Evolutionary conservation across 1,140 invertebrate species (phyloP).

Genomic region (Oscheius sp.): DNA sequence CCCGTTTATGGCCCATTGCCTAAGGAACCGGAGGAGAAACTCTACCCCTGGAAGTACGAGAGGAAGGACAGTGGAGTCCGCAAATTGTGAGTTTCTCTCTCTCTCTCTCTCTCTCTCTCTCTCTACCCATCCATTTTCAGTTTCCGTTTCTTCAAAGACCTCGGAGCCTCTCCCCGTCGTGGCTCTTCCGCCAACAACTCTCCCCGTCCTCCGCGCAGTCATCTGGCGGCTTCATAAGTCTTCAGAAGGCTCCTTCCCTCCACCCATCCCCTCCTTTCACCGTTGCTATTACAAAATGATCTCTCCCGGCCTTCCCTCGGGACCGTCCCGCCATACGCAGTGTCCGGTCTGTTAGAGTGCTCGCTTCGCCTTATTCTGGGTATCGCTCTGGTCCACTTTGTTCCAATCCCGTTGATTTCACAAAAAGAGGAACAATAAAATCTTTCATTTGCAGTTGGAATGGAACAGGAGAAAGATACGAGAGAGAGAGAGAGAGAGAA

Average conservation of each 20-base stretch:
- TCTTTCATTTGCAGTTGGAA: not conserved
- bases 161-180: constrained; percentile 31
- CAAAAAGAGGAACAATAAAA: not conserved
- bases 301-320: not conserved
- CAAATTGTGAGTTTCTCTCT: constrained; percentile 51
- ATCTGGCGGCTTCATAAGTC: not conserved
- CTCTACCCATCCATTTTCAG: constrained; percentile 33
- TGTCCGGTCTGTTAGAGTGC: not conserved
- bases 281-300: not conserved
- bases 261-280: not conserved
- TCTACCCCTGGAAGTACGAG: constrained; percentile 63
- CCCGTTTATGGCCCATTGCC: constrained; percentile 87
- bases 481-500: not conserved
- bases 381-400: constrained; percentile 1
- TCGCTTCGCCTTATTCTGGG: constrained; percentile 1
- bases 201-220: constrained; percentile 10
- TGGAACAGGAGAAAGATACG: not conserved
- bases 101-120: no score
- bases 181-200: constrained; percentile 34
- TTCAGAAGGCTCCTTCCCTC: not conserved
- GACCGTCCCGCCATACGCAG: not conserved
- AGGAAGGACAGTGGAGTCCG: constrained; percentile 57
- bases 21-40: constrained; percentile 89
- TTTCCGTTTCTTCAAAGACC: constrained; percentile 46
- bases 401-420: not conserved